phyloP scores from a whole-genome alignment of 2,888 invertebrate species.

The Bembecia ichneumoniformis region DNA sequence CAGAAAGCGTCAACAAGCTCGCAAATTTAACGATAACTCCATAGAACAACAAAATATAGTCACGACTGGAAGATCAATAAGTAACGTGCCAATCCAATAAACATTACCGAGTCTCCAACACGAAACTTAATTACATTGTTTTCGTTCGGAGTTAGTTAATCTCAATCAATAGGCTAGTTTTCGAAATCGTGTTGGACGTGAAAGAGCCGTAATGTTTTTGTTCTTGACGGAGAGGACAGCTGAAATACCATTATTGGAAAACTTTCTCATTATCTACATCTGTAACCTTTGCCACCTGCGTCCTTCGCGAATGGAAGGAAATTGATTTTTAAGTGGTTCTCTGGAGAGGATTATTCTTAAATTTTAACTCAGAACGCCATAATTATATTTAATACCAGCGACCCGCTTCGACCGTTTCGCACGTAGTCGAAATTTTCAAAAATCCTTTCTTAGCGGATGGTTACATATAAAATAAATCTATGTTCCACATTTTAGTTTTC shows the following conservation, averaged over 20 bases:
- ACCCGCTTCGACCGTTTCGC: no score
- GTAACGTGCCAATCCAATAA: conserved; percentile 30
- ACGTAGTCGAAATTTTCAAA: no score
- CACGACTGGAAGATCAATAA: conserved; percentile 22
- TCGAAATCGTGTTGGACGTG: conserved; percentile 21
- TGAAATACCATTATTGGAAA: conserved; percentile 29
- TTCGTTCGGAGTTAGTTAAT: conserved; percentile 39
- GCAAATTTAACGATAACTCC: not conserved
- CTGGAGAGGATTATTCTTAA: no score
- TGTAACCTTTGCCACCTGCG: not conserved
- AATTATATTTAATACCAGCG: no score
- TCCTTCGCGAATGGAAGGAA: not conserved
- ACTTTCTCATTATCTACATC: conserved; percentile 27
- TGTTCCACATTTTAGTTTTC: no score
- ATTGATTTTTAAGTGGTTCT: not conserved
- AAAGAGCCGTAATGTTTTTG: conserved; percentile 28
- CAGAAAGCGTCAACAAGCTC: not conserved
- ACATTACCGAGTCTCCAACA: conserved; percentile 25
- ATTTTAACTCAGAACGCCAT: no score
- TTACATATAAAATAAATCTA: no score
- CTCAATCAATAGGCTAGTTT: conserved; percentile 40
- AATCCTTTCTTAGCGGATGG: no score
- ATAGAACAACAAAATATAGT: conserved; percentile 2
- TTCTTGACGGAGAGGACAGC: conserved; percentile 24
- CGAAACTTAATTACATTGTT: conserved; percentile 45